A percentile compares a stretch with the other conserved stretches of the same genome.
Conservation (phyloP, 2,113 vertebrate genomes). For the Oncorhynchus mykiss region DNA sequence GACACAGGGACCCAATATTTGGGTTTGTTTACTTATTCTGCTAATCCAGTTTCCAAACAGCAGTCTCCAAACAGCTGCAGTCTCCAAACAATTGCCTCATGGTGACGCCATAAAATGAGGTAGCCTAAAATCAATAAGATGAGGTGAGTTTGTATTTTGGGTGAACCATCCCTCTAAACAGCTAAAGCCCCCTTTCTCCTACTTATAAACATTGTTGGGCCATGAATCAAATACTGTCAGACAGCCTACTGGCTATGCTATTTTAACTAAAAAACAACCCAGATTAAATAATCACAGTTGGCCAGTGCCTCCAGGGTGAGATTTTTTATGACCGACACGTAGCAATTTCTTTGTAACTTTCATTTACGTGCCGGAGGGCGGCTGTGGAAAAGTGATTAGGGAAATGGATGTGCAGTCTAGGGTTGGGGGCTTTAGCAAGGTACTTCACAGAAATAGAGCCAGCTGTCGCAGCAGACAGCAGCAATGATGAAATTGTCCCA, state of each 20-base stretch:
- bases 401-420: conserved; percentile 14
- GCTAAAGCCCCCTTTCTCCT: no score
- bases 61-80: no score
- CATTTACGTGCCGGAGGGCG: conserved; percentile 2
- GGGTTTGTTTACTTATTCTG: no score
- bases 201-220: neutral
- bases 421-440: conserved; percentile 23
- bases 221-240: neutral
- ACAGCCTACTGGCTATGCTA: neutral
- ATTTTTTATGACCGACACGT: neutral
- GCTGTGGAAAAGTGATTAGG: conserved; percentile 35
- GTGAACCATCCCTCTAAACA: no score
- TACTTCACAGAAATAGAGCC: conserved; percentile 31
- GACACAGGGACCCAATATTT: no score
- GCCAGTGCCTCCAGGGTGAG: neutral
- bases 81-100: no score
- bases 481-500: conserved; percentile 24
- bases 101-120: no score
- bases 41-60: no score
- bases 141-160: no score
- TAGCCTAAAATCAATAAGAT: no score
- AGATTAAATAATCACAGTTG: conserved; percentile 2
- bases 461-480: conserved; percentile 2
- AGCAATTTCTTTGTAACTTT: neutral
- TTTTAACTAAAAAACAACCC: neutral